Conservation (phyloP, 2,797 vertebrate genomes). For the Sorex maritimensis region DNA sequence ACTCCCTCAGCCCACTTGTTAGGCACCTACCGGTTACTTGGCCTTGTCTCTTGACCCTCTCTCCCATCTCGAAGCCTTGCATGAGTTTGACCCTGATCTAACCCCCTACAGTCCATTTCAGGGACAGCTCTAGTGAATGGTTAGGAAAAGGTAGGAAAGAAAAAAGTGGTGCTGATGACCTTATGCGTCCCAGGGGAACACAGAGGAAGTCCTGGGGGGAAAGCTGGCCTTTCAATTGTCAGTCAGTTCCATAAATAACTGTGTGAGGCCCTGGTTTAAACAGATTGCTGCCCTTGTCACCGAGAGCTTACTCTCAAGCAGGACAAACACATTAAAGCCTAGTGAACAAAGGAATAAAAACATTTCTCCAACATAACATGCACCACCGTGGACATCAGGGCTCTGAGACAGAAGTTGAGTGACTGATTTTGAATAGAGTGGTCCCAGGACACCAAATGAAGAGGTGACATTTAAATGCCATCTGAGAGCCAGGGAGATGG, state of each 20-base stretch:
- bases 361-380: background rate
- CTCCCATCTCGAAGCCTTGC: background rate
- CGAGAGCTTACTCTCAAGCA: background rate
- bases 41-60: background rate
- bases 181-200: background rate
- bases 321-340: background rate
- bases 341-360: background rate
- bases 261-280: background rate
- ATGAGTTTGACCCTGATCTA: no score
- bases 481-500: no score
- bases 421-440: background rate
- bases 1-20: background rate
- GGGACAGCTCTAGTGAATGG: background rate
- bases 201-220: background rate
- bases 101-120: background rate
- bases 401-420: background rate
- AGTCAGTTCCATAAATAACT: background rate
- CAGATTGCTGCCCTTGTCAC: background rate
- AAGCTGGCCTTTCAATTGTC: background rate
- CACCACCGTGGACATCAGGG: background rate
- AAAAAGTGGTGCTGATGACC: background rate
- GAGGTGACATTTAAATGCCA: background rate
- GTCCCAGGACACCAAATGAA: background rate
- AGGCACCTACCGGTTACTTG: rapidly evolving
- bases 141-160: background rate